These are phyloP conservation scores for Rynchops niger DNA, from an alignment of 2,113 vertebrate genomes.

Conservation along the genomic window DNA sequence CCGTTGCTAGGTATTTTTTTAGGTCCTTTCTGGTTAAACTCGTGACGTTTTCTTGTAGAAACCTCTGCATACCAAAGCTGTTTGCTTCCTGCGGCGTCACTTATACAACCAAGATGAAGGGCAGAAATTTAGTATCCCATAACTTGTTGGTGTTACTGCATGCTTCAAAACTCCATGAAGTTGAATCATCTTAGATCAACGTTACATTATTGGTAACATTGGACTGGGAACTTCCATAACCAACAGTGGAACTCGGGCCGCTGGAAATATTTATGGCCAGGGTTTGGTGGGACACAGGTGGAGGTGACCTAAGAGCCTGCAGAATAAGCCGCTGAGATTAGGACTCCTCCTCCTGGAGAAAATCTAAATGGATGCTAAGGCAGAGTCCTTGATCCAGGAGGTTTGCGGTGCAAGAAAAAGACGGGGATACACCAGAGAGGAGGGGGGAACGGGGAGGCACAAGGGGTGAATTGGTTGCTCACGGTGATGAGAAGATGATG, in stretches of 20 bases:
- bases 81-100: not conserved
- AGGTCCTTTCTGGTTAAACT: not conserved
- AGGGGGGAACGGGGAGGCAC: not conserved
- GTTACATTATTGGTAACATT: not conserved
- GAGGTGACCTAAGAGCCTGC: too few relatives aligned
- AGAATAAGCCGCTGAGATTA: not conserved
- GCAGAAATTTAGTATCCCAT: not conserved
- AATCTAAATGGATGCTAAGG: too few relatives aligned
- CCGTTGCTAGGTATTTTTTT: not conserved
- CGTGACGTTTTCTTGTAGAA: not conserved
- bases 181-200: not conserved
- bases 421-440: accelerated
- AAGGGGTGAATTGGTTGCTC: accelerated
- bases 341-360: not conserved
- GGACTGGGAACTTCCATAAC: not conserved
- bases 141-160: accelerated
- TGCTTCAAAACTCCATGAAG: not conserved
- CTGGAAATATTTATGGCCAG: not conserved
- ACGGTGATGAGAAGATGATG: accelerated
- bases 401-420: not conserved
- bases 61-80: not conserved
- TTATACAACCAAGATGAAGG: not conserved
- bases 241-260: not conserved
- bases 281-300: not conserved
- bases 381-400: not conserved